phyloP scores from a whole-genome alignment of 2,888 invertebrate species.

The Athrips mouffetella region DNA sequence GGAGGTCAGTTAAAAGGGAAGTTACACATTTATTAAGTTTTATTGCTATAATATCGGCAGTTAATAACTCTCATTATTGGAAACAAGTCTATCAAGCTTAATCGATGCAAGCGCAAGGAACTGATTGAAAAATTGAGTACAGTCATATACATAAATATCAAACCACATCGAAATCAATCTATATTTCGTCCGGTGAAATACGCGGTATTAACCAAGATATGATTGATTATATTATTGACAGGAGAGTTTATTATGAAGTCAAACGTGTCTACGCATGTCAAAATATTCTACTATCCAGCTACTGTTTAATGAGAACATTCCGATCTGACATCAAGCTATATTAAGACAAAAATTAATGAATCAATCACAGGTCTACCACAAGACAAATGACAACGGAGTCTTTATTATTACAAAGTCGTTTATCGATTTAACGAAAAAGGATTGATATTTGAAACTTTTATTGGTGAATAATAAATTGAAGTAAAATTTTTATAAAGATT shows the following conservation, averaged over 20 bases:
- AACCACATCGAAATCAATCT: background rate
- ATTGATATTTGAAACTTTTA: too few species aligned
- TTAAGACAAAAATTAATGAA: background rate
- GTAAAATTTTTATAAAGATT: too few species aligned
- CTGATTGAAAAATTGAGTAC: constrained; percentile 1
- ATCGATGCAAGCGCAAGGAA: background rate
- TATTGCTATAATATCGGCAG: background rate
- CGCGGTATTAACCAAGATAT: background rate
- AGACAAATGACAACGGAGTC: background rate
- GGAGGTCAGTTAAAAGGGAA: constrained; percentile 8
- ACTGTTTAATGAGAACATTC: constrained; percentile 11
- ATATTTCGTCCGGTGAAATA: background rate
- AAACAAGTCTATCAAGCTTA: constrained; percentile 1
- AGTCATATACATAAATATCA: background rate
- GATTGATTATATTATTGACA: constrained; percentile 12
- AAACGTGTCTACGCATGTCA: constrained; percentile 7
- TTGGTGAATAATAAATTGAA: too few species aligned
- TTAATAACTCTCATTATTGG: constrained; percentile 1
- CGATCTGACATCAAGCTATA: background rate
- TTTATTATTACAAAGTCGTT: background rate
- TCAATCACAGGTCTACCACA: background rate
- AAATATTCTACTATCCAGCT: constrained; percentile 5
- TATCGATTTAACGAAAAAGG: too few species aligned
- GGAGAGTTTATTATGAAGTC: constrained; percentile 8
- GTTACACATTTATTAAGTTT: background rate